Conservation (phyloP, 2,797 vertebrate genomes). For the Fratercula arctica region DNA sequence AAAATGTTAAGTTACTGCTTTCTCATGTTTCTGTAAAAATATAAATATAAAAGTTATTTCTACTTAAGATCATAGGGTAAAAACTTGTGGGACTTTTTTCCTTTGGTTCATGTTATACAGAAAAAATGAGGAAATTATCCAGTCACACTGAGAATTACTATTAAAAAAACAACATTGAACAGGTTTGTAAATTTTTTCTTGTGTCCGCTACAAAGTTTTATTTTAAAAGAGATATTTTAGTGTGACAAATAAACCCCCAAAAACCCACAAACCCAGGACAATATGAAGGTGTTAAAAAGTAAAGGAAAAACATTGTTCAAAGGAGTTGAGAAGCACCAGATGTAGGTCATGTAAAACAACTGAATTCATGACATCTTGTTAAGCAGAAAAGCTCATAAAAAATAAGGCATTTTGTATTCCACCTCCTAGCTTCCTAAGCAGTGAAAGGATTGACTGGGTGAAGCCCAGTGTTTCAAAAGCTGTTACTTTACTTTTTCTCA, state of each 20-base stretch:
- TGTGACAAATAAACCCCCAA: accelerated
- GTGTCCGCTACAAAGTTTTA: background rate
- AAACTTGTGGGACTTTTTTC: background rate
- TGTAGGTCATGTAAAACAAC: background rate
- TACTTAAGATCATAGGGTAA: background rate
- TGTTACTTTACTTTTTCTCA: background rate
- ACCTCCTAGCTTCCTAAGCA: background rate
- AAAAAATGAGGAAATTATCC: background rate
- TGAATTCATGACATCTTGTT: background rate
- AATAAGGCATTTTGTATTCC: background rate
- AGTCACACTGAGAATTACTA: background rate
- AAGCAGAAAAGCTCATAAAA: background rate
- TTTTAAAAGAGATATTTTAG: background rate
- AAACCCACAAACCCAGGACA: background rate
- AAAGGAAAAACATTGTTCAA: background rate
- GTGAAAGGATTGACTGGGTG: background rate
- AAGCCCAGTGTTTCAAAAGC: background rate
- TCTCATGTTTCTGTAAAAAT: background rate
- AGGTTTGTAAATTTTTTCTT: background rate
- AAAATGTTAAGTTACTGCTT: background rate
- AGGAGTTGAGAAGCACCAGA: background rate
- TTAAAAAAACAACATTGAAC: background rate
- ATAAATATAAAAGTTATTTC: background rate
- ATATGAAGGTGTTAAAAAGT: background rate
- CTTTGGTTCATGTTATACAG: background rate